phyloP scores from a whole-genome alignment of 2,113 vertebrate species.

The Sardina pilchardus region DNA sequence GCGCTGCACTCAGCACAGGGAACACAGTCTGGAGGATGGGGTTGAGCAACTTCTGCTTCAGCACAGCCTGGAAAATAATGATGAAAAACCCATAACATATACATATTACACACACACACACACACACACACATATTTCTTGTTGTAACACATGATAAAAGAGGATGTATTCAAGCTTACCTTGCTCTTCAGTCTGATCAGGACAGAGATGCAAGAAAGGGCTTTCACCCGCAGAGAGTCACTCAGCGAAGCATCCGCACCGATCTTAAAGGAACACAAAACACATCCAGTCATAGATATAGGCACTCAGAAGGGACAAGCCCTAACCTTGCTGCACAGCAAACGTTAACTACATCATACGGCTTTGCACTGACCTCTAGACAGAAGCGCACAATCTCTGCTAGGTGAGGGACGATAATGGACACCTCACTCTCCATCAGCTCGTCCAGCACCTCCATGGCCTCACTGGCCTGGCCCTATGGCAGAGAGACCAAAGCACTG shows the following conservation, averaged over 20 bases:
- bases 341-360: background rate
- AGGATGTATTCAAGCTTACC: slow-evolving; percentile 46
- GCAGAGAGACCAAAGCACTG: background rate
- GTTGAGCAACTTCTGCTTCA: slow-evolving; percentile 81
- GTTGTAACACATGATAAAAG: background rate
- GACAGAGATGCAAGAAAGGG: slow-evolving; percentile 78
- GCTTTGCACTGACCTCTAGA: slow-evolving; percentile 70
- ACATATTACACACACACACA: background rate
- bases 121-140: too few relatives aligned
- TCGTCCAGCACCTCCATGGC: slow-evolving; percentile 87
- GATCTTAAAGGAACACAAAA: slow-evolving; percentile 67
- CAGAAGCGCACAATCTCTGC: slow-evolving; percentile 79
- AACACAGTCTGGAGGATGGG: slow-evolving; percentile 80
- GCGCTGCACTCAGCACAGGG: slow-evolving; percentile 77
- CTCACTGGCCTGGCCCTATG: slow-evolving; percentile 81
- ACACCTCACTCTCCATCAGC: slow-evolving; percentile 83
- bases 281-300: background rate
- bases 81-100: background rate
- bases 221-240: slow-evolving; percentile 77
- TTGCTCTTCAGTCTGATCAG: slow-evolving; percentile 85
- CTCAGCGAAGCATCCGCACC: slow-evolving; percentile 70
- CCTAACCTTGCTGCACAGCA: background rate
- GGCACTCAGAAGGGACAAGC: background rate
- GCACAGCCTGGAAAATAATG: slow-evolving; percentile 65
- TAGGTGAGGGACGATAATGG: slow-evolving; percentile 78